These are phyloP conservation scores for Leucoraja ocellata DNA, from an alignment of 2,797 vertebrate species.

Conservation along the genomic window DNA sequence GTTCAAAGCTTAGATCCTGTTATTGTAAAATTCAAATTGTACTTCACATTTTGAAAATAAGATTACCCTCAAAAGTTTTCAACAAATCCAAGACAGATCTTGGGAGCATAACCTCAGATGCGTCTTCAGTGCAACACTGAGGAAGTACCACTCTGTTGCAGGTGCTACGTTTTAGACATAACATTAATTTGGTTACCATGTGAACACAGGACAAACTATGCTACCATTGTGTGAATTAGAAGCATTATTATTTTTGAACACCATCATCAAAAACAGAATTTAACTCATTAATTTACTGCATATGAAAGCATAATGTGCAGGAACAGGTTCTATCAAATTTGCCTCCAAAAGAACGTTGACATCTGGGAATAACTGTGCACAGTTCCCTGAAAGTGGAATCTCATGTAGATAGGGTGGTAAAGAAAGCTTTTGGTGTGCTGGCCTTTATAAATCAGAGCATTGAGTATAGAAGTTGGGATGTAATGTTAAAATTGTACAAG, in stretches of 20 bases:
- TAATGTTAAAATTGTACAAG: too few relatives aligned
- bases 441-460: too few relatives aligned
- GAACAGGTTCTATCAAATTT: not conserved
- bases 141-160: not conserved
- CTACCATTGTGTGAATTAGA: not conserved
- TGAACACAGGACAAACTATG: not conserved
- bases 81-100: not conserved
- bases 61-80: not conserved
- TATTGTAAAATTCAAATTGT: conserved; percentile 5
- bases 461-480: too few relatives aligned
- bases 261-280: not conserved
- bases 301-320: not conserved
- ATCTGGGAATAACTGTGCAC: too few relatives aligned
- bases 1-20: conserved; percentile 70
- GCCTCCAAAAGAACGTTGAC: not conserved
- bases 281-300: not conserved
- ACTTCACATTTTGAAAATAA: not conserved
- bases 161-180: not conserved
- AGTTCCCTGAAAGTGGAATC: too few relatives aligned
- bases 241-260: not conserved
- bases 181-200: not conserved
- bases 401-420: too few relatives aligned
- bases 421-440: too few relatives aligned
- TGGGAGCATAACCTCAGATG: not conserved
- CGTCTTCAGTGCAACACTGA: not conserved